Evolutionary conservation across 2,797 vertebrate species (phyloP), one percentile per base, ranked within the genome.

Genomic region (Malacoctenus gilli): DNA sequence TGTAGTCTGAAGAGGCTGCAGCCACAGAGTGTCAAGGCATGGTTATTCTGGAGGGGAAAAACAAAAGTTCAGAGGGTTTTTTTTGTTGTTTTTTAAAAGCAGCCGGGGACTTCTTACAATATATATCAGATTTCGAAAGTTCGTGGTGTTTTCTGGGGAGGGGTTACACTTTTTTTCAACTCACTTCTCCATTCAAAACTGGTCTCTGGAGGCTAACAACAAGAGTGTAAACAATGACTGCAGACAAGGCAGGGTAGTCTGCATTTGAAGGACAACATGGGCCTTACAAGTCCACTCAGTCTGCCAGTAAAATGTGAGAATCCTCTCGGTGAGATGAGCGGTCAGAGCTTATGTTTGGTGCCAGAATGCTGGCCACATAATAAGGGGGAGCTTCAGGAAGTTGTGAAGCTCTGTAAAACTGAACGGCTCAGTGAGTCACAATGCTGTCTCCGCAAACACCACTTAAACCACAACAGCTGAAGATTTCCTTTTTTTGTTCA

Each of bases 391-490:
- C 68, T 80, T 68, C 80, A 82, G 85, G 87, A 91, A 87, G 85
- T 82, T 85, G 83, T 80, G 84, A 85, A 87, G 69, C 80, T 88
- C 81, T 65, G 67, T 88, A 75, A 89, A 88, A 83, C 62, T 65
- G 68, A 86, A 89, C 51, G 68, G 81, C 80, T 89, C 76, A 87
- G 73, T 83, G 83, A 89, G 67, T 88, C 82, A 86, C 87, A 90
- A 85, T 85, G 75, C 68, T 20, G 65, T 71, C 63, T 83, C 68
- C 44, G 59, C 73, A 85, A 87, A 86, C 83, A 83, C 54, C 87
- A 82, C 87, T 90, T 87, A 74, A 88, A 76, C 68, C 80, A 81
- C 78, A 83, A 87, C 79, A 84, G 32, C 53, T 56, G 37, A 74
- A 80, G 83, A 74, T 71, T 80, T 87, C 44, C 47, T 61, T 44